These are phyloP conservation scores for Mylabris sibirica DNA, from an alignment of 2,888 invertebrate genomes.

Conservation along the genomic window DNA sequence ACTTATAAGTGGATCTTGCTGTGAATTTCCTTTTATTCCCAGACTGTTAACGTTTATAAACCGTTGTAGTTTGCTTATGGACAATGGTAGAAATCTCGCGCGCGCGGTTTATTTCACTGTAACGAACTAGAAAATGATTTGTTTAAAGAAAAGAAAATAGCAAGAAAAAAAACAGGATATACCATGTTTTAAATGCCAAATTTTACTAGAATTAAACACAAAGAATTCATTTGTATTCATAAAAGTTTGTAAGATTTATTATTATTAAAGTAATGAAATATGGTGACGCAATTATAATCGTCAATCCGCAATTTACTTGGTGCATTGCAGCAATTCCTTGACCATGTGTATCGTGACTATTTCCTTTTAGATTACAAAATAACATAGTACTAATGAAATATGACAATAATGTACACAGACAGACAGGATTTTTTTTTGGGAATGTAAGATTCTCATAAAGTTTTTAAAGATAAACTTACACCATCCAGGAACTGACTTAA, in stretches of 20 bases:
- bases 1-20: conserved; percentile 4
- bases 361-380: not conserved
- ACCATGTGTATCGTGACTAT: conserved; percentile 9
- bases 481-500: conserved; percentile 24
- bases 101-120: conserved; percentile 10
- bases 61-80: not conserved
- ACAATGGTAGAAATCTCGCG: conserved; percentile 19
- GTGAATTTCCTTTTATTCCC: not conserved
- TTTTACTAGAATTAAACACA: not conserved
- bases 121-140: not conserved
- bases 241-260: not conserved
- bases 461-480: not conserved
- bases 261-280: not conserved
- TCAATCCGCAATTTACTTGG: conserved; percentile 11
- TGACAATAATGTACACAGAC: not conserved
- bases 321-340: conserved; percentile 17
- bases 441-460: not conserved
- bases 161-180: not conserved
- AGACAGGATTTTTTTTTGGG: not conserved
- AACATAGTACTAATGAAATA: not conserved
- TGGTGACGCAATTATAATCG: conserved; percentile 13
- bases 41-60: not conserved
- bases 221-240: not conserved
- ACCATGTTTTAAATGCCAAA: too few species aligned
- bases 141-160: not conserved